Conservation (phyloP, 2,797 vertebrate species). For the Alauda arvensis region DNA sequence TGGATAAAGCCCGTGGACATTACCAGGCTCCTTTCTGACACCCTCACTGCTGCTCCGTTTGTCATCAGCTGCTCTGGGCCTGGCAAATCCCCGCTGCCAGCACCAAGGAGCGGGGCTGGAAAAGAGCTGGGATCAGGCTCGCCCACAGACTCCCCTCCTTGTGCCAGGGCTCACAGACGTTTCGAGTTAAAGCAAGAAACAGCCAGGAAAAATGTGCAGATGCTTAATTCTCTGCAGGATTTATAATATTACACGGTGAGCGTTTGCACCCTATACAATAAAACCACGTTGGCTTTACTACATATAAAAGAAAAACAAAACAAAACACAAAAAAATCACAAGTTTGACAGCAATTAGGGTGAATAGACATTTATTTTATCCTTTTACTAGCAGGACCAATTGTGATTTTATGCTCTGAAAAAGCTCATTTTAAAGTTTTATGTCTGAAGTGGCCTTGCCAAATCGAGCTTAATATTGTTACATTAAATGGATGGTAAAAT, state of each 20-base stretch:
- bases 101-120: slow-evolving; percentile 37
- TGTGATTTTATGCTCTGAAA: slow-evolving; percentile 68
- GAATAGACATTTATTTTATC: slow-evolving; percentile 71
- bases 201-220: slow-evolving; percentile 57
- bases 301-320: slow-evolving; percentile 59
- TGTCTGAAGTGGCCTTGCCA: slow-evolving; percentile 55
- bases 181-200: slow-evolving; percentile 63
- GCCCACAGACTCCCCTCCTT: slow-evolving; percentile 40
- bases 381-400: slow-evolving; percentile 67
- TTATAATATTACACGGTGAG: slow-evolving; percentile 66
- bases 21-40: not conserved
- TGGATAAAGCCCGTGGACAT: not conserved
- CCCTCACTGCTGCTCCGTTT: slow-evolving; percentile 1
- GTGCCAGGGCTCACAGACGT: slow-evolving; percentile 58
- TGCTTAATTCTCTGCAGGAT: slow-evolving; percentile 70
- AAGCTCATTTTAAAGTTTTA: slow-evolving; percentile 67
- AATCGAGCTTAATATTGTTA: slow-evolving; percentile 57
- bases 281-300: slow-evolving; percentile 66
- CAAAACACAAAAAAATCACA: slow-evolving; percentile 21
- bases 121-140: slow-evolving; percentile 56
- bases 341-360: slow-evolving; percentile 66
- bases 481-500: slow-evolving; percentile 56
- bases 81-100: not conserved
- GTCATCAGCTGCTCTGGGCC: slow-evolving; percentile 10
- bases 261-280: slow-evolving; percentile 68